Base-by-base conservation (phyloP, 2,113 vertebrate species). In the Toxotes jaculatrix region DNA sequence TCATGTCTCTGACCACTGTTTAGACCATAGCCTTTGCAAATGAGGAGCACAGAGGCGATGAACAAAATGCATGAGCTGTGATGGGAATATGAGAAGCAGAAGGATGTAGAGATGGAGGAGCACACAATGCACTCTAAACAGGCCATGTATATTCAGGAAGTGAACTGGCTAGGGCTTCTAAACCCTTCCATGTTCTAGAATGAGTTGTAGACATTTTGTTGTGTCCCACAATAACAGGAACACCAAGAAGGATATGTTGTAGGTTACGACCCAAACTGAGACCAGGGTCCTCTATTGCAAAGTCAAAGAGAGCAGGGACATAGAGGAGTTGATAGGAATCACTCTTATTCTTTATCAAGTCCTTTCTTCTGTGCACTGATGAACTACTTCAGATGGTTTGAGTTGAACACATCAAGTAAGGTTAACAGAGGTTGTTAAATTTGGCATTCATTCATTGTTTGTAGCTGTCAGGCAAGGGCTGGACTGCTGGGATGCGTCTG, bases 1-100 rank as follows among this genome's bases (percentile, higher is more conserved):
- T 88, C 82, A 90, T 34, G 23, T 76, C 77, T 80, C 77, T 17
- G 86, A 90, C 91, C 80, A 74, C 89, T 55, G 23, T 45, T 3
- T 43, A 84, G 90, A 81, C 66, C 27, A 38, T 88, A 84, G 85
- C 88, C 85, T 90, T 87, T 93, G 89, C 87, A 93, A 94, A 94
- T 91, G 69, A 92, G 90, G 72, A 75, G 80, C 82, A 84, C 61
- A 53, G 73, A 86, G 70, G 79, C 57, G 45, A 82, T 47, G 71
- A 74, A 65, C 42, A 70, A 71, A 91, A 92, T 88, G 80, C 75
- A 83, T 80, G 86, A 87, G 85, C 49, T 79, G 77, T 69, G 59
- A 90, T 77, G 74, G 79, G 53, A 66, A 49, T 66, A 82, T 63
- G 76, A 64, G 74, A 65, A 60, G 76, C 65, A 74, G 61, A 78